Percentiles rank a stretch among this genome's conserved stretches.
Evolutionary conservation across 2,888 invertebrate species (phyloP).

Genomic region (Phymatocera aterrima): DNA sequence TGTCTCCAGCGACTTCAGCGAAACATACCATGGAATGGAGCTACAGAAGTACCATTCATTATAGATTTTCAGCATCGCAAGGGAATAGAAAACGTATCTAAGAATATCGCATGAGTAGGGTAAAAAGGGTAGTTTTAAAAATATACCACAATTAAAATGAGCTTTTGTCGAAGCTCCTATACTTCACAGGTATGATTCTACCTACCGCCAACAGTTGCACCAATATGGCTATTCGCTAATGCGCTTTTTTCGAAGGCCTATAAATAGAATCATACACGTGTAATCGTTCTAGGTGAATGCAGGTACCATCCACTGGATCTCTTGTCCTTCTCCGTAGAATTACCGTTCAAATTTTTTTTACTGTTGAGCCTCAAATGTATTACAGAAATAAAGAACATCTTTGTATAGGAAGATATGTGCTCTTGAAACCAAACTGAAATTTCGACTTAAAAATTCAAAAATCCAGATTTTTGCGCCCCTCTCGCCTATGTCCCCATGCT

Average conservation of each 20-base stretch:
- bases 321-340: conserved; percentile 19
- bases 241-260: conserved; percentile 52
- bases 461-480: too few species aligned
- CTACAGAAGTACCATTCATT: background rate
- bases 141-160: conserved; percentile 54
- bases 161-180: conserved; percentile 46
- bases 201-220: conserved; percentile 16
- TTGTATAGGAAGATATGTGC: too few species aligned
- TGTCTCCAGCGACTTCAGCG: background rate
- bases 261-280: conserved; percentile 58
- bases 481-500: too few species aligned
- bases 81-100: conserved; percentile 14
- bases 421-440: too few species aligned
- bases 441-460: too few species aligned
- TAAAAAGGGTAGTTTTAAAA: conserved; percentile 49
- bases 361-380: too few species aligned
- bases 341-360: background rate
- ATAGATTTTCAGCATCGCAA: background rate
- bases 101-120: background rate
- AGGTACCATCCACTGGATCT: conserved; percentile 63
- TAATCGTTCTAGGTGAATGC: conserved; percentile 54
- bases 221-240: conserved; percentile 43
- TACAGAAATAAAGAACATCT: too few species aligned
- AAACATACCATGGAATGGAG: background rate
- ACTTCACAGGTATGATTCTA: background rate